phyloP scores from a whole-genome alignment of 2,113 vertebrate species.

The Pampusana beccarii region DNA sequence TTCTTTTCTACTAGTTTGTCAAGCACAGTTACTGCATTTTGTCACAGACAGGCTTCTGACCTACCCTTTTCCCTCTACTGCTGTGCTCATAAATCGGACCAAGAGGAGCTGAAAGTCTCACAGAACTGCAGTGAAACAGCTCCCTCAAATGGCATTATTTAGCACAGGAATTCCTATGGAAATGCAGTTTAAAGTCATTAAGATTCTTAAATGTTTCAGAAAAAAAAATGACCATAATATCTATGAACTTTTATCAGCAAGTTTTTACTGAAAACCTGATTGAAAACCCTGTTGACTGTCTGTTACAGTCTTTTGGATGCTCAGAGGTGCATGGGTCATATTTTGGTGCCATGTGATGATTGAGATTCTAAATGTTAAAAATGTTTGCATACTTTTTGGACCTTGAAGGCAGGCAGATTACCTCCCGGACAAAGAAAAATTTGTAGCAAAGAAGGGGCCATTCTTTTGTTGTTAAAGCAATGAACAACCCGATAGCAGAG shows the following conservation, averaged over 20 bases:
- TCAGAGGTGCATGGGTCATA: neutral
- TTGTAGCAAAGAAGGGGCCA: neutral
- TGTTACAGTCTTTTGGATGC: neutral
- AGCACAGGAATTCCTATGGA: accelerated
- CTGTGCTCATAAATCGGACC: neutral
- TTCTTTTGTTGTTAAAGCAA: neutral
- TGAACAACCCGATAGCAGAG: accelerated
- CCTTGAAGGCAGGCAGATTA: neutral
- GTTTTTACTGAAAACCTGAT: neutral
- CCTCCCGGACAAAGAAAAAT: neutral
- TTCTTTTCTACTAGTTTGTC: neutral
- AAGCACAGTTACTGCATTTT: neutral
- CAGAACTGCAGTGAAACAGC: neutral
- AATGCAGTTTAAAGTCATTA: neutral
- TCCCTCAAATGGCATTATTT: neutral
- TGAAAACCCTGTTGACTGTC: neutral
- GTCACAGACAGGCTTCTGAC: neutral
- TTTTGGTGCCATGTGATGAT: neutral
- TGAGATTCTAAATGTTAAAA: neutral
- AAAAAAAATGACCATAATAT: neutral
- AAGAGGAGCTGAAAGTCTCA: accelerated
- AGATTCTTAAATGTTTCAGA: neutral
- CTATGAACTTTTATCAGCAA: neutral
- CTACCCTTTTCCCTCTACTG: neutral
- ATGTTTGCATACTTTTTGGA: neutral